Percentiles rank a stretch among this genome's conserved stretches.
Evolutionary conservation across 2,888 invertebrate genomes (phyloP).

Genomic region (Bruchidius siliquastri): DNA sequence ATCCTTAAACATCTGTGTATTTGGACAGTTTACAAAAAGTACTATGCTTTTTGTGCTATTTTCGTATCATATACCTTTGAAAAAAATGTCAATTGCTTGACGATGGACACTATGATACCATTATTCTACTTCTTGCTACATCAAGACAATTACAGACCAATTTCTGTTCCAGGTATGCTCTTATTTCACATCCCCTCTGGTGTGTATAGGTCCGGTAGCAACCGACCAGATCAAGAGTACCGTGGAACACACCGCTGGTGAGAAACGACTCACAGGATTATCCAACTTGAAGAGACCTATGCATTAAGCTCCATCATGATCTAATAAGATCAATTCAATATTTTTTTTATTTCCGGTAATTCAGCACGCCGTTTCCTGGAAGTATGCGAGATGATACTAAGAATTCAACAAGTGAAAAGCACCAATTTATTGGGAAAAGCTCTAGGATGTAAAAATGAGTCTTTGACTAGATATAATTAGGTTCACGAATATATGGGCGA

Average conservation of each 20-base stretch:
- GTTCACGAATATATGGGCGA: too few relatives aligned
- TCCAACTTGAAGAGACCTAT: slow-evolving; percentile 49
- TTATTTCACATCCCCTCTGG: slow-evolving; percentile 86
- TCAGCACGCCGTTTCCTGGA: not conserved
- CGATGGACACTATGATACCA: too few relatives aligned
- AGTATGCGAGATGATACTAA: not conserved
- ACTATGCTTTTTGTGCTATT: too few relatives aligned
- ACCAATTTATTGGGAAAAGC: not conserved
- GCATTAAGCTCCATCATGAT: slow-evolving; percentile 35
- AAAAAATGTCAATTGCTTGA: too few relatives aligned
- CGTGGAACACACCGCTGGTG: slow-evolving; percentile 76
- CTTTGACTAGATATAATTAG: too few relatives aligned
- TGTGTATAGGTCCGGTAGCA: slow-evolving; percentile 82
- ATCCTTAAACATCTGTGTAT: too few relatives aligned
- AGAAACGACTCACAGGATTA: slow-evolving; percentile 67
- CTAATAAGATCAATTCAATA: not conserved
- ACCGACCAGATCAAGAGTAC: slow-evolving; percentile 66
- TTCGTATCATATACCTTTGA: too few relatives aligned
- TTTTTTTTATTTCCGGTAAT: not conserved
- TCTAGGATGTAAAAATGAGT: not conserved
- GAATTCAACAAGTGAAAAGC: not conserved
- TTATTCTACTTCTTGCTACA: too few relatives aligned
- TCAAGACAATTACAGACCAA: too few relatives aligned
- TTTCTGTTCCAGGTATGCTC: slow-evolving; percentile 70
- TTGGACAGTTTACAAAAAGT: too few relatives aligned